Base-by-base conservation (phyloP, 2,797 vertebrate genomes). In the Hafferia zeledoni region DNA sequence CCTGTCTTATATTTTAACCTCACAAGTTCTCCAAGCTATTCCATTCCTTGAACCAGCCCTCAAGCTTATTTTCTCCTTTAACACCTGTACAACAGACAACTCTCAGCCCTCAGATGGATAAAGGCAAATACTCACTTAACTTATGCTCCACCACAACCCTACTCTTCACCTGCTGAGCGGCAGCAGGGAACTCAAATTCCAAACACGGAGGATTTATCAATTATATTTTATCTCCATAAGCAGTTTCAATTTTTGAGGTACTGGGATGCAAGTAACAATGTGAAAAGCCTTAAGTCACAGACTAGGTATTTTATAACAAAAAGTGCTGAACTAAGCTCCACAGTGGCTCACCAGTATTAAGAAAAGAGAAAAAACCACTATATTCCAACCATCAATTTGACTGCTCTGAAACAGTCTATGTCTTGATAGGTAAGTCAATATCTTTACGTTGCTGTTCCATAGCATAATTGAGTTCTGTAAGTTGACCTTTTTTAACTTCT, bases 351-450 rank as follows among this genome's bases (percentile, higher is more conserved):
- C 8, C 4, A 14, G 14, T 17, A 83, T 5, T 30, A 74, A 50
- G 3, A 9, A 63, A 74, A 49, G 13, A 53, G 16, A 33, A 63
- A 75, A 53, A 19, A 7, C 15, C 24, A 27, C 33, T 13, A 3
- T 13, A 65, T 43, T 72, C 50, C 20, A 83, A 71, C 41, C 0
- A 0, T 3, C 4, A 77, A 63, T 72, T 52, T 35, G 24, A 44
- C 4, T 65, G 23, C 35, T 37, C 68, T 53, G 20, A 35, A 79
- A 49, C 5, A 43, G 11, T n/a, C 43, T 43, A 8, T 1, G 5
- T 1, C 1, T 10, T 1, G 5, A 65, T 2, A 28, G 50, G 2
- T 9, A 49, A 55, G 24, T 9, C 52, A 30, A 0, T 30, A 53
- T 23, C 39, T 61, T 63, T 39, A 39, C 9, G 2, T 9, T 50